Evolutionary conservation across 2,888 invertebrate species (phyloP), one percentile per base, ranked within the genome.

Genomic region (Heliothis peltigera): DNA sequence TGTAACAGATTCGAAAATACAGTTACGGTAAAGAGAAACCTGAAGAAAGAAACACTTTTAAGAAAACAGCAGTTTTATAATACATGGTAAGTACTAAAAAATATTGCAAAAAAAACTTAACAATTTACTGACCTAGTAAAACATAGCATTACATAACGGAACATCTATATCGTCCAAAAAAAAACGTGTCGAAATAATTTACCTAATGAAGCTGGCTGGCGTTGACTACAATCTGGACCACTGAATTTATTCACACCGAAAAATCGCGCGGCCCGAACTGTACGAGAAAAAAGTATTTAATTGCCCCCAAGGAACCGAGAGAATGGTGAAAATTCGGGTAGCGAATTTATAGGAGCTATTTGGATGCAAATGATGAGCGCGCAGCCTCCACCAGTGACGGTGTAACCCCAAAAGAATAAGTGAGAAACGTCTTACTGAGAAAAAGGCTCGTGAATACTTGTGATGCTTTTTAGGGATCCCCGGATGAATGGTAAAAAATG

Each of bases 291-390:
- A 93, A 92, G 91, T 91, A 93, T 93, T 93, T 93, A 94, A 94
- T 94, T 93, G 94, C 92, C 92, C 92, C 93, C 93, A 92, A 92
- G 93, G 90, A 92, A 87, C 89, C 86, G 80, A 85, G 88, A 88
- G 92, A 90, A 91, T 92, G 92, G 93, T 91, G 92, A 93, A 92
- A 93, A 94, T 93, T 94, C 91, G 93, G 91, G 92, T 91, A 90
- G 91, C 91, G 92, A 94, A 94, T 94, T 94, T 94, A 94, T 93
- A 92, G 92, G 89, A 93, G 93, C 93, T 92, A 93, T 94, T 94
- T 94, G 92, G 92, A 94, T 94, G 94, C 94, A 94, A 94, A 94
- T 94, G 93, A 93, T 92, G 93, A 93, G 92, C 92, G 91, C 87
- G 82, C 84, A 84, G 90, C 89, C 91, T 85, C 83, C 88, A 86